A percentile compares a stretch with the other conserved stretches of the same genome.
phyloP scores from a whole-genome alignment of 1,140 invertebrate genomes.

The Anoplophora glabripennis region DNA sequence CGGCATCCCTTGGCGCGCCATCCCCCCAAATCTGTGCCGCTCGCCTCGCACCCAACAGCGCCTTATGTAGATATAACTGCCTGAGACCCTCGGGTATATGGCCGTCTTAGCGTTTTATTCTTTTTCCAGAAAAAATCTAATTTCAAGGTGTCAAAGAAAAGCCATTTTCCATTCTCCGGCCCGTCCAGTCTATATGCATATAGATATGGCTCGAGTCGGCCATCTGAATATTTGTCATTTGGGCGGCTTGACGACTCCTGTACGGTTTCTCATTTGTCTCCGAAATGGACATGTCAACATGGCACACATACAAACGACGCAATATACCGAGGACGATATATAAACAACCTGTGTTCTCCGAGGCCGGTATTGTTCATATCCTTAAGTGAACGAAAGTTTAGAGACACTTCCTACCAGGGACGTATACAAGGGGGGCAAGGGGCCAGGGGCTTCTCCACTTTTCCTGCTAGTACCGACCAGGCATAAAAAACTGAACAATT shows the following conservation, averaged over 20 bases:
- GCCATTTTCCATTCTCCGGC: constrained; percentile 48
- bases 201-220: constrained; percentile 31
- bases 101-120: constrained; percentile 44
- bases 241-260: background rate
- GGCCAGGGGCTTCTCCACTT: no score
- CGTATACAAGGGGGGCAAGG: no score
- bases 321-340: no score
- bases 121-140: constrained; percentile 49
- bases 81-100: constrained; percentile 39
- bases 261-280: constrained; percentile 6
- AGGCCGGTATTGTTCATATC: no score
- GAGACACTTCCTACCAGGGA: no score
- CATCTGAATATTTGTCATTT: constrained; percentile 11
- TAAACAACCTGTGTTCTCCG: no score
- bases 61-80: constrained; percentile 45
- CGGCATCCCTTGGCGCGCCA: constrained; percentile 2
- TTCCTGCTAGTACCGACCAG: no score
- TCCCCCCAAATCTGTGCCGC: constrained; percentile 16
- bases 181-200: constrained; percentile 47
- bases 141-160: constrained; percentile 52
- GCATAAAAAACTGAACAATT: no score
- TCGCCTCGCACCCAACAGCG: constrained; percentile 21
- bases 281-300: background rate
- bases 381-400: no score
- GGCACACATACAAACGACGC: no score